phyloP scores from a whole-genome alignment of 2,113 vertebrate genomes.

The Hypomesus transpacificus region DNA sequence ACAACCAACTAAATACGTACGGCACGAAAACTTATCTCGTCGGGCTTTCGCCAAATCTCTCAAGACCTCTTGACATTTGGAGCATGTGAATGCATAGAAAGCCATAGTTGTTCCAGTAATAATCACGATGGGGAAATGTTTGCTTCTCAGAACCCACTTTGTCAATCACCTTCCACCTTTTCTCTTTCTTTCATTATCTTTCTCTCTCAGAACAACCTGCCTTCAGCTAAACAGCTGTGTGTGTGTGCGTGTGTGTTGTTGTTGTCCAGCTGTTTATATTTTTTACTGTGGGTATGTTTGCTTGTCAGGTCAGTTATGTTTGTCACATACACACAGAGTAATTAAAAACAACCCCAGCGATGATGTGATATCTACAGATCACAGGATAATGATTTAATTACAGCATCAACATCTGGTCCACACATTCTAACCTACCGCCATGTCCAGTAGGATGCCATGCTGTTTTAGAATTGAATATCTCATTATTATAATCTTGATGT shows the following conservation, averaged over 20 bases:
- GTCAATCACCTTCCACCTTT: too few species aligned
- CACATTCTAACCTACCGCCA: constrained; percentile 18
- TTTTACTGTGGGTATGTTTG: constrained; percentile 37
- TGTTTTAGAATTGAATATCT: constrained; percentile 57
- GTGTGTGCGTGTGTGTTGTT: constrained; percentile 15
- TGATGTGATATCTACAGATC: constrained; percentile 42
- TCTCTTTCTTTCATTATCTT: too few species aligned
- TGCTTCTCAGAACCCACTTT: too few species aligned
- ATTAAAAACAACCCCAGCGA: constrained; percentile 31
- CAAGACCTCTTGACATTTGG: too few species aligned
- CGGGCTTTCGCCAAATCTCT: too few species aligned
- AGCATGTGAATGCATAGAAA: too few species aligned
- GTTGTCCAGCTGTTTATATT: constrained; percentile 58
- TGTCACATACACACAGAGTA: constrained; percentile 32
- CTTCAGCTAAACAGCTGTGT: constrained; percentile 3
- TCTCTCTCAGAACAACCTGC: too few species aligned
- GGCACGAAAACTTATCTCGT: too few species aligned
- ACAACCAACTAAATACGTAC: too few species aligned
- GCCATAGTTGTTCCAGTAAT: too few species aligned
- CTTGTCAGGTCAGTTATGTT: constrained; percentile 36
- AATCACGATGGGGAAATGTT: too few species aligned
- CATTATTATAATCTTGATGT: constrained; percentile 46
- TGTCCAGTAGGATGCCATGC: constrained; percentile 36
- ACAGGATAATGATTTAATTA: constrained; percentile 48
- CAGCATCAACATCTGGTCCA: constrained; percentile 49